phyloP scores from a whole-genome alignment of 2,888 invertebrate species.

The Idaea aversata region DNA sequence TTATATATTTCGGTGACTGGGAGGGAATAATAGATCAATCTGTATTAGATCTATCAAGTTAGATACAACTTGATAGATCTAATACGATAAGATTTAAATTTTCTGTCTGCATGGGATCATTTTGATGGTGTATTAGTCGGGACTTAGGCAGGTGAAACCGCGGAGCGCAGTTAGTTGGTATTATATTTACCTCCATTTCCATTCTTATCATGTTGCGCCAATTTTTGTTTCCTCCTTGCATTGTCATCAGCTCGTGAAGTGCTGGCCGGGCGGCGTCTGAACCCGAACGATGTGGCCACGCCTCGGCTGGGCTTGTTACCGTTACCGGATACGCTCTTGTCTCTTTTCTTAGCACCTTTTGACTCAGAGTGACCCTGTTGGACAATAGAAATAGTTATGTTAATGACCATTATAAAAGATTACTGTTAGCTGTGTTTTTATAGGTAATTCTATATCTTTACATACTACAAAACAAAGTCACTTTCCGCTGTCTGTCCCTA shows the following conservation, averaged over 20 bases:
- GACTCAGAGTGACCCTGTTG: slow-evolving; percentile 82
- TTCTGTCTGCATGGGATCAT: too few relatives aligned
- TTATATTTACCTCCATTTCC: slow-evolving; percentile 66
- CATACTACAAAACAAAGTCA: too few relatives aligned
- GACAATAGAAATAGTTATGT: slow-evolving; percentile 5
- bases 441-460: background rate
- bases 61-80: too few relatives aligned
- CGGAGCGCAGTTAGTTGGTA: too few relatives aligned
- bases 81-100: too few relatives aligned
- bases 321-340: slow-evolving; percentile 66
- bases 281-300: slow-evolving; percentile 91
- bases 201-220: slow-evolving; percentile 68
- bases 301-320: slow-evolving; percentile 82
- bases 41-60: too few relatives aligned
- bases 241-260: slow-evolving; percentile 72
- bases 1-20: too few relatives aligned
- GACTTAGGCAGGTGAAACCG: too few relatives aligned
- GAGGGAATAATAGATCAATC: too few relatives aligned
- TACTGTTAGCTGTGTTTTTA: background rate
- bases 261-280: slow-evolving; percentile 83
- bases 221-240: slow-evolving; percentile 63
- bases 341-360: slow-evolving; percentile 80
- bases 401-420: background rate
- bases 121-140: too few relatives aligned
- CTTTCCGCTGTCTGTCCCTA: too few relatives aligned